phyloP scores from a whole-genome alignment of 2,113 vertebrate species.

The Bothrops jararaca region DNA sequence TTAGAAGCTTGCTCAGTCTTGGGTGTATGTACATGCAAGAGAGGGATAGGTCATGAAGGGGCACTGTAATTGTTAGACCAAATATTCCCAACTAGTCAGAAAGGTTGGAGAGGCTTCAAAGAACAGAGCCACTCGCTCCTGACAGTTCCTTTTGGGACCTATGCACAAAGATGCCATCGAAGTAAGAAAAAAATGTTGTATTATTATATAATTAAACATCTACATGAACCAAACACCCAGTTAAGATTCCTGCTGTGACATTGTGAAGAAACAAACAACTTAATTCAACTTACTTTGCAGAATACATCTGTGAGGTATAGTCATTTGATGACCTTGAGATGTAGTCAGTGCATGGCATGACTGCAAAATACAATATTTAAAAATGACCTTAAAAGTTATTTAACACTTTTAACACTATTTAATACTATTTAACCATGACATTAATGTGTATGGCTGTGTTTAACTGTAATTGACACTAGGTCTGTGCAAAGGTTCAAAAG shows the following conservation, averaged over 20 bases:
- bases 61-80: not conserved
- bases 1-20: not conserved
- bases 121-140: no score
- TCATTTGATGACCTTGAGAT: conserved; percentile 78
- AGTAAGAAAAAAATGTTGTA: not conserved
- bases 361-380: conserved; percentile 63
- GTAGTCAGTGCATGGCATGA: conserved; percentile 80
- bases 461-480: not conserved
- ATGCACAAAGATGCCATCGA: not conserved
- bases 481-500: not conserved
- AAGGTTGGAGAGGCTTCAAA: not conserved
- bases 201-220: not conserved
- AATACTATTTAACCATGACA: not conserved
- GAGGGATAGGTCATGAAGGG: not conserved
- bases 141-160: not conserved
- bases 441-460: not conserved
- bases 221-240: not conserved
- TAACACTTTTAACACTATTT: not conserved
- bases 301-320: conserved; percentile 82
- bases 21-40: not conserved
- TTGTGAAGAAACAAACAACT: not conserved
- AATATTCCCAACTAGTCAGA: not conserved
- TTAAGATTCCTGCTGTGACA: not conserved
- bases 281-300: conserved; percentile 78
- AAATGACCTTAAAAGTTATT: not conserved